These are phyloP conservation scores for Dicentrarchus labrax DNA, from an alignment of 2,113 vertebrate species.

Conservation along the genomic window DNA sequence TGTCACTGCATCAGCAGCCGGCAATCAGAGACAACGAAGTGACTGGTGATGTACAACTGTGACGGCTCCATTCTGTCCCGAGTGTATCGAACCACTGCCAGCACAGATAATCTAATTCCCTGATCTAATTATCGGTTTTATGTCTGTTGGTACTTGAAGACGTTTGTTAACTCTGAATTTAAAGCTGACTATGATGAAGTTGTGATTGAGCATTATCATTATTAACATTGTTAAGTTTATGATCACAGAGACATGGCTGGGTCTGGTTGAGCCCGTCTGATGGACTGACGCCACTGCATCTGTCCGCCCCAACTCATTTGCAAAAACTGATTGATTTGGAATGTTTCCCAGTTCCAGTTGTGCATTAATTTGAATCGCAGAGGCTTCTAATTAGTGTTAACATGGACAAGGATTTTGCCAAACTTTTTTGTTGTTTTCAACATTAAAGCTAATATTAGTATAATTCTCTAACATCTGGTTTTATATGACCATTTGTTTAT, in stretches of 20 bases:
- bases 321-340: background rate
- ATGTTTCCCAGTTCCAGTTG: background rate
- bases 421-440: too few relatives aligned
- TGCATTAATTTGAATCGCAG: background rate
- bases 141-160: conserved; percentile 18
- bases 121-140: conserved; percentile 39
- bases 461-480: too few relatives aligned
- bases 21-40: conserved; percentile 8
- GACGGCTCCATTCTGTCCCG: conserved; percentile 26
- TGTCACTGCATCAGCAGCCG: conserved; percentile 11
- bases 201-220: conserved; percentile 10
- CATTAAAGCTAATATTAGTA: too few relatives aligned
- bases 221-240: conserved; percentile 18
- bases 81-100: conserved; percentile 41
- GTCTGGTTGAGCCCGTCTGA: background rate
- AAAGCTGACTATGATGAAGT: conserved; percentile 24
- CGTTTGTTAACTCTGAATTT: conserved; percentile 39
- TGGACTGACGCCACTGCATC: background rate
- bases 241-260: conserved; percentile 3
- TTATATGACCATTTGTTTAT: background rate
- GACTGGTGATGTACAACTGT: background rate
- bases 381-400: background rate
- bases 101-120: conserved; percentile 42
- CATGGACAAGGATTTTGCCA: too few relatives aligned
- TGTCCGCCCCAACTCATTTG: background rate